phyloP scores from a whole-genome alignment of 2,113 vertebrate species.

The Brevimyrus niger region DNA sequence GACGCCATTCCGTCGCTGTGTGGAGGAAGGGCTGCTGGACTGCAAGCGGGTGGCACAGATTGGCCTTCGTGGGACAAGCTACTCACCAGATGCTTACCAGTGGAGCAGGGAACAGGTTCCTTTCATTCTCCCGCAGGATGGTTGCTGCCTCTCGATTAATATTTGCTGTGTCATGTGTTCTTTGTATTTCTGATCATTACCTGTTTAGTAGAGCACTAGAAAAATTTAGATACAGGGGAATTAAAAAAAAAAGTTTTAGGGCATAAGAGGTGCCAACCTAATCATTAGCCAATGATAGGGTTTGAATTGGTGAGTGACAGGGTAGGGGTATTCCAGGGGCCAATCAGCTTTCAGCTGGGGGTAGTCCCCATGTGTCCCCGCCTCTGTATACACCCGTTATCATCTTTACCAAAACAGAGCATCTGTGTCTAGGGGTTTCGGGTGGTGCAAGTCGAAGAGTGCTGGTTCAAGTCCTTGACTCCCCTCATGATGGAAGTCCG shows the following conservation, averaged over 20 bases:
- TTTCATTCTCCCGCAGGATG: not conserved
- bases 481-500: conserved; percentile 83
- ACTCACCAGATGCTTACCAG: conserved; percentile 58
- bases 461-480: conserved; percentile 80
- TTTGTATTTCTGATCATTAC: not conserved
- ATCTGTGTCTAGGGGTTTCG: conserved; percentile 54
- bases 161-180: not conserved
- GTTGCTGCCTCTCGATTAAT: not conserved
- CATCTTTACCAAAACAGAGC: not conserved
- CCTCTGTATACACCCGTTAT: not conserved
- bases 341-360: not conserved
- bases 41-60: conserved; percentile 79
- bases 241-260: not conserved
- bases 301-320: not conserved
- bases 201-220: not conserved
- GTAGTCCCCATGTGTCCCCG: not conserved
- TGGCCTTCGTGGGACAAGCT: conserved; percentile 75
- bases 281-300: not conserved
- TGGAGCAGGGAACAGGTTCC: conserved; percentile 76
- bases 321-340: not conserved
- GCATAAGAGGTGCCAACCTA: not conserved
- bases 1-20: conserved; percentile 77
- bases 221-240: not conserved
- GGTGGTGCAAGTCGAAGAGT: conserved; percentile 75
- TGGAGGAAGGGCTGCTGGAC: conserved; percentile 84